Base-by-base conservation (phyloP, 1,140 invertebrate species). In the Diorhabda carinulata region DNA sequence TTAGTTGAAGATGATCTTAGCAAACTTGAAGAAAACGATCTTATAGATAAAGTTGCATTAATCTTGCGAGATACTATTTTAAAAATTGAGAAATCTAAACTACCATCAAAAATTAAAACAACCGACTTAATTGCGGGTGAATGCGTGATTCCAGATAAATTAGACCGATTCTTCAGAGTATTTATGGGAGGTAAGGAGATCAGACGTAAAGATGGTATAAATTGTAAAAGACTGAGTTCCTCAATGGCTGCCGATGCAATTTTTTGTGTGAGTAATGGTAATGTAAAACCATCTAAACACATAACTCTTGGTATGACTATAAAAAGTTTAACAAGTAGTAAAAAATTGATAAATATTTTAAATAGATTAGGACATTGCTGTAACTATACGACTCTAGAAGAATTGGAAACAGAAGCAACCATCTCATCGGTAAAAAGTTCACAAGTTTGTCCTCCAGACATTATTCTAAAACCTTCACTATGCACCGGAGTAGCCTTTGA, bases 311-410 rank as follows among this genome's bases (percentile, higher is more conserved):
- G 77, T 3, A 73, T 80, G 60, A 69, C 78, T 41, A 8, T 78
- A 4, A 78, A 78, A 65, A 79, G 78, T 70, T 64, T 79, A 40
- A 77, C 74, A 7, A 80, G 70, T 58, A 77, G 78, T 66, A 70
- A 69, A 63, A 68, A 80, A 73, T 4, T 68, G 60, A 40, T 64
- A 41, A 45, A 71, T 64, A 72, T 77, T 47, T 61, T 77, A 57
- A 73, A 74, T 63, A 63, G 68, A 60, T 72, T 69, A 47, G 71
- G 71, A 44, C 74, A 77, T 66, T 76, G 66, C 64, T 71, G 74
- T 45, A 71, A 45, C 43, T 78, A 78, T 58, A 57, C 61, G 10
- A 70, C 45, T 59, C 61, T 72, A 66, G 63, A 75, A 52, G 76
- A 77, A 72, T 58, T 78, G 68, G 76, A 78, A 56, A 77, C 76